Percentiles rank a stretch among this genome's conserved stretches.
These are phyloP conservation scores for Drosophila rellima DNA, from an alignment of 2,888 invertebrate genomes.

Conservation along the genomic window DNA sequence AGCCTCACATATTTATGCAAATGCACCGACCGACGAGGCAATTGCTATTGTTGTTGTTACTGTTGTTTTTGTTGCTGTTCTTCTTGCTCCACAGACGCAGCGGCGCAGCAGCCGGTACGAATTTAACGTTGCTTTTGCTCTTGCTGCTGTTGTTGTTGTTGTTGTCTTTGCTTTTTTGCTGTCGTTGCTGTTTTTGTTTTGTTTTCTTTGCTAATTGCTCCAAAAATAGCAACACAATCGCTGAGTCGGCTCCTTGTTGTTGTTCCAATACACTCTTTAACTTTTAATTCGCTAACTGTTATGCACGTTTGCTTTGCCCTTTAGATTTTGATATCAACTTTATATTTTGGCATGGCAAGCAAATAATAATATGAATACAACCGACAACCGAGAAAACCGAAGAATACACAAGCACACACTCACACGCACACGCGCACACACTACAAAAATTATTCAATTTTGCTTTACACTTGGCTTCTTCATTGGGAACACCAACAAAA, in stretches of 20 bases:
- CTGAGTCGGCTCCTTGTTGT: slow-evolving; percentile 42
- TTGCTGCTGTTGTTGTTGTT: background rate
- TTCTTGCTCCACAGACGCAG: slow-evolving; percentile 31
- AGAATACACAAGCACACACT: slow-evolving; percentile 20
- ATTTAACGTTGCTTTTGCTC: slow-evolving; percentile 18
- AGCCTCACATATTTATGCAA: slow-evolving; percentile 65
- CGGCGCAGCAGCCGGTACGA: slow-evolving; percentile 48
- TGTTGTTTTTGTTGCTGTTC: slow-evolving; percentile 45
- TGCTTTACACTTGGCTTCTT: slow-evolving; percentile 68
- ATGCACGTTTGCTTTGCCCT: slow-evolving; percentile 55
- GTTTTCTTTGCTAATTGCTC: slow-evolving; percentile 57
- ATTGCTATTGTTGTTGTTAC: slow-evolving; percentile 44
- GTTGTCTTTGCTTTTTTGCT: background rate
- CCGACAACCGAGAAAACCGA: slow-evolving; percentile 5
- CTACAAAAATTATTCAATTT: slow-evolving; percentile 73
- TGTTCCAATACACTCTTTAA: slow-evolving; percentile 30
- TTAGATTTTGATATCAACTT: slow-evolving; percentile 57
- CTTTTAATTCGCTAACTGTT: slow-evolving; percentile 48
- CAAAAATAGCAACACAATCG: slow-evolving; percentile 49
- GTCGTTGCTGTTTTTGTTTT: slow-evolving; percentile 19
- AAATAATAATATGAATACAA: slow-evolving; percentile 43
- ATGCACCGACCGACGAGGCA: slow-evolving; percentile 47
- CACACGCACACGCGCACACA: slow-evolving; percentile 39
- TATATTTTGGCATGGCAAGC: slow-evolving; percentile 57
- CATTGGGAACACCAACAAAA: slow-evolving; percentile 51